A percentile compares a stretch with the other conserved stretches of the same genome.
phyloP scores from a whole-genome alignment of 2,888 invertebrate genomes.

The Brachyopa scutellaris region DNA sequence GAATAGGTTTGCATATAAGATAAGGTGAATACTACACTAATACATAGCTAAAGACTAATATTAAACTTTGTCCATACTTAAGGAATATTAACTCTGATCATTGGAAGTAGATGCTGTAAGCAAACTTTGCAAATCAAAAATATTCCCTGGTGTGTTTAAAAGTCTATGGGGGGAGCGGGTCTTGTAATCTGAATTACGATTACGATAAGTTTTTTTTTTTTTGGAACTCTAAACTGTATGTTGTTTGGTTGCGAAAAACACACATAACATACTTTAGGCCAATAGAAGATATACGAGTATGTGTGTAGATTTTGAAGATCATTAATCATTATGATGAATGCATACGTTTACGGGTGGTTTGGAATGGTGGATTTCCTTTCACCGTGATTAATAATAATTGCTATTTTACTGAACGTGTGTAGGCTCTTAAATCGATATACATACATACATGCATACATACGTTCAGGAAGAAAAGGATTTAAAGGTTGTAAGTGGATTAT shows the following conservation, averaged over 20 bases:
- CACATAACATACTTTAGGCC: too few relatives aligned
- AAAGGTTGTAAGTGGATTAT: background rate
- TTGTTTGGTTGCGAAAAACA: background rate
- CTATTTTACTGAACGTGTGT: background rate
- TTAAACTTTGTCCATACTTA: background rate
- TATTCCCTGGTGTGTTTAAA: background rate
- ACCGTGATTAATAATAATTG: background rate
- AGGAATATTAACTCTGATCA: background rate
- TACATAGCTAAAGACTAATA: background rate
- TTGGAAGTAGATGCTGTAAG: background rate
- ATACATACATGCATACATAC: too few relatives aligned
- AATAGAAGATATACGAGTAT: too few relatives aligned
- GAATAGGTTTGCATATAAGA: background rate
- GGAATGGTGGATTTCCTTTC: background rate
- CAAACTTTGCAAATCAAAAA: background rate
- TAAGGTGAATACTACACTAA: background rate
- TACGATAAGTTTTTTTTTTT: background rate
- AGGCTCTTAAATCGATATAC: background rate
- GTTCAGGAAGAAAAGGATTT: background rate
- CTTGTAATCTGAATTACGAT: background rate
- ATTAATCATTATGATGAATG: conserved; percentile 13
- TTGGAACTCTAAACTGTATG: background rate
- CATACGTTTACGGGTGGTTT: background rate
- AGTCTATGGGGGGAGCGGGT: too few relatives aligned
- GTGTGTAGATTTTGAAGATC: background rate